Evolutionary conservation across 2,113 vertebrate species (phyloP).

Genomic region (Tyto alba): DNA sequence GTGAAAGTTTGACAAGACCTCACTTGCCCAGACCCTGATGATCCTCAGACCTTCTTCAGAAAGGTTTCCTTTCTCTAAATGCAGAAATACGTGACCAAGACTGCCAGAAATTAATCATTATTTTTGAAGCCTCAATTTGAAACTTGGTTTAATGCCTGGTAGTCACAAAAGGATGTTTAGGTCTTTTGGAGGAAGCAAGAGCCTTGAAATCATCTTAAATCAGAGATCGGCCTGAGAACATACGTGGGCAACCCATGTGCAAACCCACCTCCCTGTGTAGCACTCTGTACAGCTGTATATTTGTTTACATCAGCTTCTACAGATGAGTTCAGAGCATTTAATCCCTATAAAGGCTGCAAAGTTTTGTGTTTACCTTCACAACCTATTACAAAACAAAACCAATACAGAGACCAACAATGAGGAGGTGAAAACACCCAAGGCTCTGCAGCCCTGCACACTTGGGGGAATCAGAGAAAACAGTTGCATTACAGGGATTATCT

Average conservation of each 20-base stretch:
- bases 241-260: not conserved
- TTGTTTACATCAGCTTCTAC: not conserved
- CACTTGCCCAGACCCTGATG: not conserved
- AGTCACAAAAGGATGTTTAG: not conserved
- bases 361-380: not conserved
- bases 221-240: not conserved
- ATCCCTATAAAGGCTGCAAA: not conserved
- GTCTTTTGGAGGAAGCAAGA: not conserved
- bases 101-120: not conserved
- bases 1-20: conserved; percentile 26
- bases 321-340: not conserved
- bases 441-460: accelerated
- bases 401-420: accelerated
- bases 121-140: not conserved
- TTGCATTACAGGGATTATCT: not conserved
- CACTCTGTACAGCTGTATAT: not conserved
- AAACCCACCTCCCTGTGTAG: not conserved
- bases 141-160: not conserved
- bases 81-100: not conserved
- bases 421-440: not conserved
- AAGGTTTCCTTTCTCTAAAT: not conserved
- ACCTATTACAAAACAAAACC: not conserved
- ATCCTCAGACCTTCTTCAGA: not conserved
- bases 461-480: not conserved
- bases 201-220: not conserved